These are phyloP conservation scores for Dryocosmus kuriphilus DNA, from an alignment of 2,888 invertebrate species.

Conservation along the genomic window DNA sequence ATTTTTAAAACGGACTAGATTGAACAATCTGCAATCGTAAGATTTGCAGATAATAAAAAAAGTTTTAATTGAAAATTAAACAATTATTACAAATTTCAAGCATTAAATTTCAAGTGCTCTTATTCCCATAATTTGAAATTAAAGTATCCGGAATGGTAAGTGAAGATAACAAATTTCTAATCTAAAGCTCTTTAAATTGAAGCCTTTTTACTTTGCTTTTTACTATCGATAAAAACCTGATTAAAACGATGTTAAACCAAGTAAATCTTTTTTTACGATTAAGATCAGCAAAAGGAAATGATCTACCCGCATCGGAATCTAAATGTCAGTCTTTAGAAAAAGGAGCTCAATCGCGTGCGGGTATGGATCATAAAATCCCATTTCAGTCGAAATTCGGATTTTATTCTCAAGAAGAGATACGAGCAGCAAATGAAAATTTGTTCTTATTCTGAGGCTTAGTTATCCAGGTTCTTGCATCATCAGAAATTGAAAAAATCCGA, in stretches of 20 bases:
- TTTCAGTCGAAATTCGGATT: not conserved
- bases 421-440: not conserved
- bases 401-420: not conserved
- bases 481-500: not conserved
- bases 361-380: conserved; percentile 36
- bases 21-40: no score
- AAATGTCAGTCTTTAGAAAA: conserved; percentile 1
- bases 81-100: no score
- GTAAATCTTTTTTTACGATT: not conserved
- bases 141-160: no score
- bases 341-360: conserved; percentile 55
- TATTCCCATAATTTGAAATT: no score
- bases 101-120: no score
- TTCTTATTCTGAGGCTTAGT: not conserved
- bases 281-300: not conserved
- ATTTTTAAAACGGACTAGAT: no score
- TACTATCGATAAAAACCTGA: not conserved
- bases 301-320: conserved; percentile 55
- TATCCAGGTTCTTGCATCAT: not conserved
- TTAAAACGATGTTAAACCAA: not conserved
- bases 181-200: no score
- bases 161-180: no score
- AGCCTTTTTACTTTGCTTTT: no score
- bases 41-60: no score
- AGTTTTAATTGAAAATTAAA: no score